Conservation (phyloP, 2,888 invertebrate genomes). For the Lordiphosa fenestrarum region DNA sequence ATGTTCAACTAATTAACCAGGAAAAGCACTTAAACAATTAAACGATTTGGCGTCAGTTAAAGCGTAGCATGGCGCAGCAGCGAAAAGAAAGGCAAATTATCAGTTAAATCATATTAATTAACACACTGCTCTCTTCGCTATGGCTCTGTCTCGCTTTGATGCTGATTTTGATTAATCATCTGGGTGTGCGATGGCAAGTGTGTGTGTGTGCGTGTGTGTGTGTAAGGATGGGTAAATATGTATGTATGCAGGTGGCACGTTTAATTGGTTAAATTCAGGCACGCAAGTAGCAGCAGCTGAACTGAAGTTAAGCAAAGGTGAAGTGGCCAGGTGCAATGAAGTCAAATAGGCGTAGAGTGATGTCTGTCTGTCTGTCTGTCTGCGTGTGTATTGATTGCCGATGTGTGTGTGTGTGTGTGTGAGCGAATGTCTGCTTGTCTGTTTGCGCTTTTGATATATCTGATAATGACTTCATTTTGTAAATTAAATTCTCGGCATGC, state of each 20-base stretch:
- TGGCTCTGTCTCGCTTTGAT: constrained; percentile 6
- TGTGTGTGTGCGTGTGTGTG: constrained; percentile 6
- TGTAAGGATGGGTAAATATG: neutral
- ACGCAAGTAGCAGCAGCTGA: constrained; percentile 3
- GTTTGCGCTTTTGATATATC: constrained; percentile 56
- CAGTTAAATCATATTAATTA: constrained; percentile 76
- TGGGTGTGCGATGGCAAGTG: neutral
- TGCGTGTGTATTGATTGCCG: constrained; percentile 27
- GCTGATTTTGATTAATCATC: constrained; percentile 64
- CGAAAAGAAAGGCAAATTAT: constrained; percentile 48
- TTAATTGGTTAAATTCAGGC: constrained; percentile 13
- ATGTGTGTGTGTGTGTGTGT: constrained; percentile 12
- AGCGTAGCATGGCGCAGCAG: constrained; percentile 21
- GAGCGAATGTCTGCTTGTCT: constrained; percentile 28
- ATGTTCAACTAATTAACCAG: constrained; percentile 66
- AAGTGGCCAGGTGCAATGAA: constrained; percentile 8
- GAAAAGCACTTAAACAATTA: constrained; percentile 72
- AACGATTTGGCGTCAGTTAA: constrained; percentile 34
- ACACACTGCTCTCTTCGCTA: constrained; percentile 47
- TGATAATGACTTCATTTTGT: constrained; percentile 55
- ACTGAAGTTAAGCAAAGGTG: constrained; percentile 14
- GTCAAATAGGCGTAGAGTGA: constrained; percentile 16
- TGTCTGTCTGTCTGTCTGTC: constrained; percentile 5
- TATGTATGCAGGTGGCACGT: constrained; percentile 10
- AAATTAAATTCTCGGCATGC: constrained; percentile 46